Percentiles rank a stretch among this genome's conserved stretches.
Conservation (phyloP, 1,140 invertebrate genomes). For the Caenorhabditis remanei region DNA sequence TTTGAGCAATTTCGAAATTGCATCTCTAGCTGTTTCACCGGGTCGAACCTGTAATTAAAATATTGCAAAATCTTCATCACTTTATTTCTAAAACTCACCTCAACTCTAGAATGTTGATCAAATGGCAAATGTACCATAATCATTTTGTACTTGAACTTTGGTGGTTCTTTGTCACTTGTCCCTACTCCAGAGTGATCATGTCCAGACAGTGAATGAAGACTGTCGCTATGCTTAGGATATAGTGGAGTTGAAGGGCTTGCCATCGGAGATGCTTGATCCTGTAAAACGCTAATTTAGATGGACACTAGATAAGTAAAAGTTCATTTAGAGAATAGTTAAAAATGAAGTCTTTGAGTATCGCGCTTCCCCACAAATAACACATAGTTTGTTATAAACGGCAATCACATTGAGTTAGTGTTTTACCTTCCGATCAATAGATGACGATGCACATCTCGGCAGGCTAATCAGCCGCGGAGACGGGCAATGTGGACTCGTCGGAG, state of each 20-base stretch:
- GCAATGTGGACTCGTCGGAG: conserved; percentile 51
- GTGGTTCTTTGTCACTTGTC: conserved; percentile 43
- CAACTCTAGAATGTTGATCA: conserved; percentile 61
- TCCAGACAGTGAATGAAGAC: conserved; percentile 37
- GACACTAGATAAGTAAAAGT: not conserved
- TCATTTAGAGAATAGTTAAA: too few species aligned
- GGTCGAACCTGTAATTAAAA: conserved; percentile 51
- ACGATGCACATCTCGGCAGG: conserved; percentile 40
- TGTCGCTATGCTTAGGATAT: conserved; percentile 35
- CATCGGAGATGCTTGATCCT: conserved; percentile 45
- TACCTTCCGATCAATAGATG: conserved; percentile 45
- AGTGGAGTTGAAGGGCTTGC: conserved; percentile 40
- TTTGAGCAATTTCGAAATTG: conserved; percentile 58
- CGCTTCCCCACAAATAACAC: not conserved
- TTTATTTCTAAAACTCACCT: not conserved
- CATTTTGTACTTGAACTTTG: conserved; percentile 61
- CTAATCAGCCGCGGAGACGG: conserved; percentile 31
- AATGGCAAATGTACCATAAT: conserved; percentile 61
- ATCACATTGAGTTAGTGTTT: not conserved
- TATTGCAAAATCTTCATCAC: not conserved
- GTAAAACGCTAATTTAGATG: not conserved
- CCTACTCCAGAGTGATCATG: conserved; percentile 29
- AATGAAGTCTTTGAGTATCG: not conserved
- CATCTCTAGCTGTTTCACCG: conserved; percentile 59
- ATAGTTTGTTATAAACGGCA: not conserved